These are phyloP conservation scores for Cenopis cana DNA, from an alignment of 2,888 invertebrate species.

Conservation along the genomic window DNA sequence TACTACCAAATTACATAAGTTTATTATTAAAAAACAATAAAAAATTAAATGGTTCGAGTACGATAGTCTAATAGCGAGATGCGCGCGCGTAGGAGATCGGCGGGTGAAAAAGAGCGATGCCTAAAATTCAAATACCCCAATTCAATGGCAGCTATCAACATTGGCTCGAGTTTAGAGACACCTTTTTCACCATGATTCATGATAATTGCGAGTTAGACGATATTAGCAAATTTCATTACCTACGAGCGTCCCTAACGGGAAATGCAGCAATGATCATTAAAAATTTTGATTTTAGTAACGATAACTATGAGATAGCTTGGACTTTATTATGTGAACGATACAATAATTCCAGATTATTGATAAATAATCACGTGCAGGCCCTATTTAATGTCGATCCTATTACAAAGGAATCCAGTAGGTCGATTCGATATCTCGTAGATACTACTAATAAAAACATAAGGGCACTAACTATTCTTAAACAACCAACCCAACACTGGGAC, in stretches of 20 bases:
- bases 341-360: conserved; percentile 45
- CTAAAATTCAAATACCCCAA: conserved; percentile 10
- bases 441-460: conserved; percentile 48
- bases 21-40: too few relatives aligned
- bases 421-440: conserved; percentile 45
- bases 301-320: conserved; percentile 44
- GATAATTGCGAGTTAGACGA: not conserved
- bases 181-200: not conserved
- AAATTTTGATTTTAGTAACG: conserved; percentile 28
- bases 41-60: too few relatives aligned
- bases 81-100: too few relatives aligned
- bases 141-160: conserved; percentile 16
- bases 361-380: conserved; percentile 45
- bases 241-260: conserved; percentile 7
- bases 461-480: conserved; percentile 30
- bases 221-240: conserved; percentile 27
- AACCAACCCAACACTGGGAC: conserved; percentile 42
- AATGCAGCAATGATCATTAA: conserved; percentile 6
- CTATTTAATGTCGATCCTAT: conserved; percentile 43
- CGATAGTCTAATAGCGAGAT: too few relatives aligned
- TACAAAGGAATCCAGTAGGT: conserved; percentile 34
- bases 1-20: too few relatives aligned
- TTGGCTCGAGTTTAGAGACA: conserved; percentile 23
- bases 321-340: conserved; percentile 18
- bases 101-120: too few relatives aligned